phyloP scores from a whole-genome alignment of 2,113 vertebrate species.

The Neolamprologus caudopunctatus region DNA sequence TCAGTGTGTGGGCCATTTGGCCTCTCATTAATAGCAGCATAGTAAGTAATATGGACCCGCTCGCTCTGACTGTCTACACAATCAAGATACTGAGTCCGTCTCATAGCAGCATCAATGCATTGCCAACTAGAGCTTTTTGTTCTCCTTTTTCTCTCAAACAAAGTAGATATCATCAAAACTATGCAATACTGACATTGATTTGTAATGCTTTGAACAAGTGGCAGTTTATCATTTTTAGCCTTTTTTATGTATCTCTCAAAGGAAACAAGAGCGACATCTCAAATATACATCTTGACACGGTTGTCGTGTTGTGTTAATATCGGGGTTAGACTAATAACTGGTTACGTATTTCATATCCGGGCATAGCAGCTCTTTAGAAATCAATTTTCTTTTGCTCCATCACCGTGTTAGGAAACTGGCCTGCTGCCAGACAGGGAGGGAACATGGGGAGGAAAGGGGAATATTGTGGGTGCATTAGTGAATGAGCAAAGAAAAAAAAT shows the following conservation, averaged over 20 bases:
- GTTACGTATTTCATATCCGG: slow-evolving; percentile 52
- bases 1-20: slow-evolving; percentile 25
- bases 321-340: slow-evolving; percentile 39
- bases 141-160: not conserved
- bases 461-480: slow-evolving; percentile 24
- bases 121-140: not conserved
- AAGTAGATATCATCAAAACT: slow-evolving; percentile 13
- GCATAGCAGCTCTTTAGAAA: slow-evolving; percentile 54
- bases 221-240: not conserved
- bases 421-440: slow-evolving; percentile 33
- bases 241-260: not conserved
- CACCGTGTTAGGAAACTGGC: slow-evolving; percentile 40
- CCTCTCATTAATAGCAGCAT: slow-evolving; percentile 45
- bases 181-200: not conserved
- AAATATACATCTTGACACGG: slow-evolving; percentile 43
- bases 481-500: not conserved
- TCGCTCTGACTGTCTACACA: not conserved
- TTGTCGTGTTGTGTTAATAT: slow-evolving; percentile 52
- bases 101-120: not conserved
- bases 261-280: slow-evolving; percentile 22
- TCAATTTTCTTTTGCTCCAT: slow-evolving; percentile 63
- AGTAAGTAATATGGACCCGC: slow-evolving; percentile 8
- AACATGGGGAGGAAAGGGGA: not conserved
- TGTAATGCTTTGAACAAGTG: slow-evolving; percentile 4
- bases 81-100: slow-evolving; percentile 9